Conservation (phyloP, 53 echinoderm and acorn worm species). For the Temnopleurus reevesii region DNA sequence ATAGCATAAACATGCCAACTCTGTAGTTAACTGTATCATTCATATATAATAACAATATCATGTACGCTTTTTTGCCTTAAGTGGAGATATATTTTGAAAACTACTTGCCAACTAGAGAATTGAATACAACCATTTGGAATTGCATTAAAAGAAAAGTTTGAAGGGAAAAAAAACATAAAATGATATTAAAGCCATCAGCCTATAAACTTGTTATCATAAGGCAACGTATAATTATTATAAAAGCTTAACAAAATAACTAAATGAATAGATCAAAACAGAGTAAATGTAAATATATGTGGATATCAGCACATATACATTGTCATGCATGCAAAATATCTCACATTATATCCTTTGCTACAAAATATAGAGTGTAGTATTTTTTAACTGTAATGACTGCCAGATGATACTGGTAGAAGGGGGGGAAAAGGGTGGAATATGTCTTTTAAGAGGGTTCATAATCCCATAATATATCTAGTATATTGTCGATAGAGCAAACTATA, state of each 20-base stretch:
- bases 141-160: neutral
- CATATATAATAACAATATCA: too few relatives aligned
- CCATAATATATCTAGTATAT: too few relatives aligned
- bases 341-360: neutral
- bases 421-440: too few relatives aligned
- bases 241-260: neutral
- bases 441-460: too few relatives aligned
- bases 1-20: too few relatives aligned
- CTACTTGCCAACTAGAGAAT: slow-evolving; percentile 16
- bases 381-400: too few relatives aligned
- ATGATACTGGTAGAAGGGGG: too few relatives aligned
- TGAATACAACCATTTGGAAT: slow-evolving; percentile 4
- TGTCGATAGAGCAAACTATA: too few relatives aligned
- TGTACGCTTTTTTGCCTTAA: too few relatives aligned
- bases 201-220: neutral
- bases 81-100: neutral
- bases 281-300: neutral
- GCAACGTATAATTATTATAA: neutral
- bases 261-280: neutral
- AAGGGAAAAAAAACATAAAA: neutral
- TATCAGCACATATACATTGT: neutral
- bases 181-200: neutral
- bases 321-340: neutral
- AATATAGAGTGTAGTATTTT: too few relatives aligned
- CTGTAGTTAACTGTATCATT: too few relatives aligned